Base-by-base conservation (phyloP, 2,113 vertebrate genomes). In the Daphoenositta chrysoptera region DNA sequence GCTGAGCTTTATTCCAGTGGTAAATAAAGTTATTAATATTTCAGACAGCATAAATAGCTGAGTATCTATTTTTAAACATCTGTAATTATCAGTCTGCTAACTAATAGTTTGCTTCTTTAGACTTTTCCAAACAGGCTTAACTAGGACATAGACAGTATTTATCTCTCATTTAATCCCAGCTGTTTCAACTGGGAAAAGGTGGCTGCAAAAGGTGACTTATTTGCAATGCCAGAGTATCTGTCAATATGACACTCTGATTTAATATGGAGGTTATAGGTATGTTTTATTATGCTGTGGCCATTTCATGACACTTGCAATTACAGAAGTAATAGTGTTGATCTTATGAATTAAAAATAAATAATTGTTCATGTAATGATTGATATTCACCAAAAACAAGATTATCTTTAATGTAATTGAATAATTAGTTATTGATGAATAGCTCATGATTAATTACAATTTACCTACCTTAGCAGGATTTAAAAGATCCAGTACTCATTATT, bases 251-350 rank as follows among this genome's bases (percentile, higher is more conserved):
- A 84, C 81, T 90, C 48, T 89, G 85, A 93, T 93, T 96, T 90
- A 84, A 96, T 92, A 57, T 7, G n/a, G 80, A 91, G 93, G 77
- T 87, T 94, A 63, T 12, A 87, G 45, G 31, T 78, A 81, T 87
- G 75, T 37, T 97, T 97, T 96, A 95, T 93, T 89, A 92, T 50
- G 57, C 56, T 78, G 60, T 20, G 40, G 76, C 86, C 60, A 87
- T 89, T 94, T 90, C 61, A 72, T 61, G 92, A 94, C 94, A 93
- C 76, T 92, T 95, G 88, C 90, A 95, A 96, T 95, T 96, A 93
- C 51, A 82, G 60, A 96, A 95, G 47, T 71, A 94, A 95, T 92
- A 90, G 57, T 89, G 92, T 90, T 92, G 79, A 78, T 90, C 72
- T 83, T 71, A 92, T 23, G 53, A 90, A 94, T 84, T 82, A 87